Percentiles rank a stretch among this genome's conserved stretches.
Evolutionary conservation across 2,113 vertebrate genomes (phyloP).

Genomic region (Nanorana parkeri): DNA sequence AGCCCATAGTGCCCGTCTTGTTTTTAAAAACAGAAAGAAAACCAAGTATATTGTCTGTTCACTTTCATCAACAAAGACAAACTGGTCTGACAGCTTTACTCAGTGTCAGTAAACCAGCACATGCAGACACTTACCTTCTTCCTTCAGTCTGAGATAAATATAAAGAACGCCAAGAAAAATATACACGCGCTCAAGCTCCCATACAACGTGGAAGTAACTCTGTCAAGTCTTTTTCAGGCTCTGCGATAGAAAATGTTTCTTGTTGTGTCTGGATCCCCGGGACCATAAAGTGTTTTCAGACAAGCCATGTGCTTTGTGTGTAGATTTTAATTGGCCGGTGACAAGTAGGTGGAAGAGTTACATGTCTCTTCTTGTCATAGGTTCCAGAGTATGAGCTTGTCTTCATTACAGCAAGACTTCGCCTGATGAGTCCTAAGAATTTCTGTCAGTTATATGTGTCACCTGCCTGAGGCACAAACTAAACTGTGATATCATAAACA

Average conservation of each 20-base stretch:
- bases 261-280: slow-evolving; percentile 17
- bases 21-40: not conserved
- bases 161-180: not conserved
- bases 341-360: slow-evolving; percentile 36
- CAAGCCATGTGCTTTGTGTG: not conserved
- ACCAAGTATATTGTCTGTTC: not conserved
- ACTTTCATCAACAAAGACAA: not conserved
- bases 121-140: not conserved
- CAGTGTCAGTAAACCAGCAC: not conserved
- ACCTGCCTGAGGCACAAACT: not conserved
- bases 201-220: not conserved
- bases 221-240: not conserved
- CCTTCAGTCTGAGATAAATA: not conserved
- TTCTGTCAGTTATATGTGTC: not conserved
- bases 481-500: not conserved
- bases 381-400: slow-evolving; percentile 1
- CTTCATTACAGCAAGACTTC: not conserved
- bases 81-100: slow-evolving; percentile 1
- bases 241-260: not conserved
- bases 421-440: not conserved
- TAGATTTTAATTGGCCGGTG: slow-evolving; percentile 14
- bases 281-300: slow-evolving; percentile 23
- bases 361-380: slow-evolving; percentile 45
- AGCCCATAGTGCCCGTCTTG: too few species aligned
- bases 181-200: not conserved